Percentiles rank a stretch among this genome's conserved stretches.
phyloP scores from a whole-genome alignment of 2,797 vertebrate genomes.

The Myotis daubentonii region DNA sequence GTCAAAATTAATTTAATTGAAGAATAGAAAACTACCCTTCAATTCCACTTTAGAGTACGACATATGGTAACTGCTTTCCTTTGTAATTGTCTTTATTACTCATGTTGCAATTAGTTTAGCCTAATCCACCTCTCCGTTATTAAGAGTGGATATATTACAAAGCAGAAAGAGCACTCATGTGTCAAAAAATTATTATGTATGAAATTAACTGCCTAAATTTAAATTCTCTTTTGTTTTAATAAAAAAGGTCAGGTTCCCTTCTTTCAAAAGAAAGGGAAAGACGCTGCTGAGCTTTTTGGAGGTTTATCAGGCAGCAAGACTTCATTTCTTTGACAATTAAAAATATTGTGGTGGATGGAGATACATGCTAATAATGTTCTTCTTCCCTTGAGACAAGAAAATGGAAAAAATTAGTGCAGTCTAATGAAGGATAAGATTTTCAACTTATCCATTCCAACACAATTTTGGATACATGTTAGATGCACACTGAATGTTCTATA shows the following conservation, averaged over 20 bases:
- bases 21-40: slow-evolving; percentile 45
- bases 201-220: slow-evolving; percentile 55
- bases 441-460: background rate
- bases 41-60: slow-evolving; percentile 45
- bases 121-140: slow-evolving; percentile 46
- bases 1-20: slow-evolving; percentile 66
- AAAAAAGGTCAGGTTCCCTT: background rate
- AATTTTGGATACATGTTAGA: background rate
- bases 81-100: slow-evolving; percentile 61
- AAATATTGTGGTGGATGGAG: slow-evolving; percentile 19
- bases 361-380: background rate
- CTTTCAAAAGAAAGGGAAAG: background rate
- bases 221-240: slow-evolving; percentile 49
- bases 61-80: slow-evolving; percentile 47
- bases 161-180: slow-evolving; percentile 18
- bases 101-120: slow-evolving; percentile 55
- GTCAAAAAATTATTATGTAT: slow-evolving; percentile 59
- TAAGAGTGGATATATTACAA: slow-evolving; percentile 33
- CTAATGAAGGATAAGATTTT: background rate
- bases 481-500: background rate
- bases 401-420: background rate
- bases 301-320: background rate
- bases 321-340: slow-evolving; percentile 64
- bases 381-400: background rate
- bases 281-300: background rate